Evolutionary conservation across 2,113 vertebrate species (phyloP).

Genomic region (Epinephelus cyanopodus): DNA sequence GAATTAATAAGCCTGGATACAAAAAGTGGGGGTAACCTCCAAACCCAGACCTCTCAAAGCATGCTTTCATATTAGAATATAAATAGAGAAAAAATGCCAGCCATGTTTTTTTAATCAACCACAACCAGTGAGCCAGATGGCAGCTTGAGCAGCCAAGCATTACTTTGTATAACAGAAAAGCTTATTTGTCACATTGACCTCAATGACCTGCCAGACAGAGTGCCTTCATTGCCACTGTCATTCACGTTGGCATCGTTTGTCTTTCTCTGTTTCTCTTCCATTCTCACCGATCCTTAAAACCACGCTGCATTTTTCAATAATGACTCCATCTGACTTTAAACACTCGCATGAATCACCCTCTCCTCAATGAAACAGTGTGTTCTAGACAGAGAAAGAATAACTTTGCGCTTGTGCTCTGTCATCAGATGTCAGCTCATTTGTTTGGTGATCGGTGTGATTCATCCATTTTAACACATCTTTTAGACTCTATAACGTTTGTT

Average conservation of each 20-base stretch:
- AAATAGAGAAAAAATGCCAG: conserved; percentile 18
- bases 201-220: conserved; percentile 11
- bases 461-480: neutral
- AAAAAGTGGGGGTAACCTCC: neutral
- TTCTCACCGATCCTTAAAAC: neutral
- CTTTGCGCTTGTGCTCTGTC: neutral
- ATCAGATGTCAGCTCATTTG: neutral
- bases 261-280: neutral
- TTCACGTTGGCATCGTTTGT: neutral
- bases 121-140: conserved; percentile 30
- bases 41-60: neutral
- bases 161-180: conserved; percentile 5
- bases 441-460: neutral
- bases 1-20: neutral
- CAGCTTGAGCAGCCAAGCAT: conserved; percentile 40
- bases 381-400: neutral
- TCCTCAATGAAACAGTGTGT: neutral
- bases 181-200: conserved; percentile 18
- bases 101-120: conserved; percentile 1
- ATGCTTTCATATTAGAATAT: neutral
- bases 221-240: conserved; percentile 1
- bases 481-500: neutral
- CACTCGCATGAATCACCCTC: too few relatives aligned
- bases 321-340: neutral
- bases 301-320: neutral